Evolutionary conservation across 2,797 vertebrate species (phyloP), one percentile per base, ranked within the genome.

Genomic region (Amphiprion clarkii): DNA sequence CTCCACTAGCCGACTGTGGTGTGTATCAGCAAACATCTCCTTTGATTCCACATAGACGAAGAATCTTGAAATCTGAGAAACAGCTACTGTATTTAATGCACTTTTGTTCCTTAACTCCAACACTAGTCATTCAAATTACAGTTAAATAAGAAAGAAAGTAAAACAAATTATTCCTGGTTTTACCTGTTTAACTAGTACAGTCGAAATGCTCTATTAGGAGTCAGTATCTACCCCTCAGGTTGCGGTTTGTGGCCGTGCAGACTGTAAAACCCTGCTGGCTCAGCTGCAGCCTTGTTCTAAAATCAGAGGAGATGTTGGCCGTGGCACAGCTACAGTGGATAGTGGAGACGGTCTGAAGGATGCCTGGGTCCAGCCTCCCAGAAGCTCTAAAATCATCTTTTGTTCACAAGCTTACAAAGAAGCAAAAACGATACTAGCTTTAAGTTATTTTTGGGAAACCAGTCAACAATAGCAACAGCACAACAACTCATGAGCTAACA

Each of bases 271-370:
- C 27, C 40, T 54, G 58, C 60, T 44, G 12, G 16, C 23, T 74
- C 54, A 65, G 56, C 56, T 46, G 67, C 63, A 62, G 39, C 0
- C 17, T 40, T 25, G 25, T 76, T 51, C 29, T 76, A 58, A 84
- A 76, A 46, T 77, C 78, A 71, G 63, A 81, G 70, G 83, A 81
- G 76, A 64, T 59, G 75, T 33, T 76, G 78, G 60, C 56, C 39
- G 12, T 11, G 40, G 52, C 56, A 60, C 71, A 71, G 60, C 66
- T 57, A 56, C 67, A 83, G 49, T 33, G 58, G 67, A 82, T 58
- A 52, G 88, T 85, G 89, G 90, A 91, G 87, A 90, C 78, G 23
- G 81, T 39, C 53, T 46, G 29, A 65, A 16, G n/a, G 53, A 75
- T 17, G 55, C 21, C 58, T 17, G 61, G 13, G 13, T 58, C 27